A percentile compares a stretch with the other conserved stretches of the same genome.
Evolutionary conservation across 2,888 invertebrate genomes (phyloP).

Genomic region (Mimachlamys varia): DNA sequence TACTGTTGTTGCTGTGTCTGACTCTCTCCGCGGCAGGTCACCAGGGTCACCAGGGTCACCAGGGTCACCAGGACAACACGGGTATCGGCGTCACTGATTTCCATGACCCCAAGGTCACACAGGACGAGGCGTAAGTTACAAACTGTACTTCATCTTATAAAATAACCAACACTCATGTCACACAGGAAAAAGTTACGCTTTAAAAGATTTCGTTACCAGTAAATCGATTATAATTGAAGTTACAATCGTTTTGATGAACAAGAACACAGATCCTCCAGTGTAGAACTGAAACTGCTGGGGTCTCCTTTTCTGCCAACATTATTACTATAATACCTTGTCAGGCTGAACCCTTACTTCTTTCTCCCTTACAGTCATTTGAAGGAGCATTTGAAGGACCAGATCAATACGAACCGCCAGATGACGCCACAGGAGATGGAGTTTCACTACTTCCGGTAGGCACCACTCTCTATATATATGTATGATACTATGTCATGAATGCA

Average conservation of each 20-base stretch:
- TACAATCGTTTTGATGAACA: too few relatives aligned
- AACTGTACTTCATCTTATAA: too few relatives aligned
- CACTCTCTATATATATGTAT: neutral
- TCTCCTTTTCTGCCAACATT: neutral
- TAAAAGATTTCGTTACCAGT: too few relatives aligned
- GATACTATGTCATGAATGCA: neutral
- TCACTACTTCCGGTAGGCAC: conserved; percentile 88
- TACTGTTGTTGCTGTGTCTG: neutral
- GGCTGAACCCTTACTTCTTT: neutral
- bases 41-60: neutral
- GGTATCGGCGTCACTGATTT: conserved; percentile 47
- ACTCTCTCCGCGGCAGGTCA: neutral
- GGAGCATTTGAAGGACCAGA: conserved; percentile 88
- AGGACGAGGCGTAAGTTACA: conserved; percentile 66
- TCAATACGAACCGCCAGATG: conserved; percentile 85
- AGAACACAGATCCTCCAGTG: too few relatives aligned
- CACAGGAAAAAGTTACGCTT: too few relatives aligned
- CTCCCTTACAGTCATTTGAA: conserved; percentile 87
- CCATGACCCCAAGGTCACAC: conserved; percentile 68
- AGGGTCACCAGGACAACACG: neutral
- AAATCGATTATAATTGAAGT: too few relatives aligned
- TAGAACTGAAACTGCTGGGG: too few relatives aligned
- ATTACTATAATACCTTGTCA: too few relatives aligned
- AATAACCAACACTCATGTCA: too few relatives aligned
- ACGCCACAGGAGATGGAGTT: conserved; percentile 93